These are phyloP conservation scores for Heliconius ismenius DNA, from an alignment of 2,888 invertebrate genomes.

Conservation along the genomic window DNA sequence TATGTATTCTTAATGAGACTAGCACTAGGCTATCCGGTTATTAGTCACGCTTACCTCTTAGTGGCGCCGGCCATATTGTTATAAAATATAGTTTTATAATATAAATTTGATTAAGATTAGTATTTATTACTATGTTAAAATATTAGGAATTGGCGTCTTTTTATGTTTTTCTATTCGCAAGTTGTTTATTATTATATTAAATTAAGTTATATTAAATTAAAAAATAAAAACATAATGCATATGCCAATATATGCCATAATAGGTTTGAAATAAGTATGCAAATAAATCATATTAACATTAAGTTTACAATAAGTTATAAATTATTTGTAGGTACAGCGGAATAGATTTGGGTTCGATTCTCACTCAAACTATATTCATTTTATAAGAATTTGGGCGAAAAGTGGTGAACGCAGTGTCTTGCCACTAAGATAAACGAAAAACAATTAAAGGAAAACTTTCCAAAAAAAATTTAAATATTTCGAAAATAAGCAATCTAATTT, in stretches of 20 bases:
- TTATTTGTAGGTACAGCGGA: background rate
- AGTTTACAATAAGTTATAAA: background rate
- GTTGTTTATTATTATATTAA: background rate
- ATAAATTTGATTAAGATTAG: background rate
- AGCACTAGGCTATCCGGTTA: constrained; percentile 22
- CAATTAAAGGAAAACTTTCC: background rate
- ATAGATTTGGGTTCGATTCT: background rate
- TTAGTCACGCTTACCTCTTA: constrained; percentile 17
- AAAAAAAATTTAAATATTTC: background rate
- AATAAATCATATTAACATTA: background rate
- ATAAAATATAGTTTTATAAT: background rate
- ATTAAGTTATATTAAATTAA: too few species aligned
- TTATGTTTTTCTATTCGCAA: background rate
- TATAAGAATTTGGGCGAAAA: too few species aligned
- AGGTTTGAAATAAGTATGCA: too few species aligned
- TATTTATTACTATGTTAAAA: background rate
- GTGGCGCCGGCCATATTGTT: constrained; percentile 17
- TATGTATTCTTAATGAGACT: constrained; percentile 22
- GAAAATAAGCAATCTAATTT: background rate
- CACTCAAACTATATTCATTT: background rate
- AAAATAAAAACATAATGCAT: too few species aligned
- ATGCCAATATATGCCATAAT: too few species aligned
- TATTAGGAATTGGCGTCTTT: background rate
- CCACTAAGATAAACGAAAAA: background rate
- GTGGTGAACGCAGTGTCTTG: too few species aligned